phyloP scores from a whole-genome alignment of 2,113 vertebrate genomes.

The Prunella fulvescens region DNA sequence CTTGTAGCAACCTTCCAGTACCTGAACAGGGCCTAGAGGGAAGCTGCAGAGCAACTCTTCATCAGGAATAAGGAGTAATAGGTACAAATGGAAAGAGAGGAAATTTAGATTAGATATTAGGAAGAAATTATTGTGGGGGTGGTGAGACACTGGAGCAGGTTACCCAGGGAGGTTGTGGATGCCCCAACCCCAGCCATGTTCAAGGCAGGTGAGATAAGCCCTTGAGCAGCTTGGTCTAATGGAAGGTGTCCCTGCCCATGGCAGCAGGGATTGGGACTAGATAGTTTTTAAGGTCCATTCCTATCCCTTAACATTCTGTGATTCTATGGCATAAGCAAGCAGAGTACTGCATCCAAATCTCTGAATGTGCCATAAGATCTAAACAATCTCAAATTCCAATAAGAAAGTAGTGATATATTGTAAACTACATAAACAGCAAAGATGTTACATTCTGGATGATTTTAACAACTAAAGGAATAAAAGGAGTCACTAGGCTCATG shows the following conservation, averaged over 20 bases:
- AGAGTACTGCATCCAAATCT: neutral
- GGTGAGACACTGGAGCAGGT: neutral
- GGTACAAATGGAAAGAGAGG: neutral
- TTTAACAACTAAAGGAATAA: neutral
- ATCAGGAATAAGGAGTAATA: neutral
- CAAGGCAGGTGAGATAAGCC: neutral
- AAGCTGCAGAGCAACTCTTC: neutral
- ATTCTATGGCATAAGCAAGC: neutral
- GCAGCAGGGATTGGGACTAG: neutral
- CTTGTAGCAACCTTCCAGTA: neutral
- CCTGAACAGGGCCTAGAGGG: neutral
- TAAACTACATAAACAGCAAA: neutral
- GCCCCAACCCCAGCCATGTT: neutral
- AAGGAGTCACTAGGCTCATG: neutral
- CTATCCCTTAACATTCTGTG: neutral
- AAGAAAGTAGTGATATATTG: neutral
- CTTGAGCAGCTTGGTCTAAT: neutral
- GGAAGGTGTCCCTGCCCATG: neutral
- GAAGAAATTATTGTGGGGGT: neutral
- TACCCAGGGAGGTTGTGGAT: neutral
- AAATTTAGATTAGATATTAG: neutral
- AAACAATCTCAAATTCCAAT: neutral
- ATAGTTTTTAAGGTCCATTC: neutral
- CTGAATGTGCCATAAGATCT: accelerated
- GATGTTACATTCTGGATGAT: neutral